phyloP scores from a whole-genome alignment of 1,140 invertebrate species.

The Diorhabda elongata region DNA sequence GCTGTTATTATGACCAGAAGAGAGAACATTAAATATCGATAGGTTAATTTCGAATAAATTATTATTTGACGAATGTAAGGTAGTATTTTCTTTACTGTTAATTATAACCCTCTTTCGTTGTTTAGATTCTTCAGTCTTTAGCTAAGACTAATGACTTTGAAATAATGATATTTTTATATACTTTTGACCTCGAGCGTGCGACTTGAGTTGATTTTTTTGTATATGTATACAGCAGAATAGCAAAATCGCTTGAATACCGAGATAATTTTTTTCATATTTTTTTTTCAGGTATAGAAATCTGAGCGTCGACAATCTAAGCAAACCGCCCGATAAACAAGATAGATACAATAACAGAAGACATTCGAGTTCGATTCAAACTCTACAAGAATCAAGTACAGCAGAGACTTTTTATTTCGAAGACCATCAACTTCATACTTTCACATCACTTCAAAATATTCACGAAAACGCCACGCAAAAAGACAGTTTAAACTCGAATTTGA shows the following conservation, averaged over 20 bases:
- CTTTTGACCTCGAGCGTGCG: too few species aligned
- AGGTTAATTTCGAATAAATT: too few species aligned
- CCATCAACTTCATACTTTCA: slow-evolving; percentile 10
- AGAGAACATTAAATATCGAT: too few species aligned
- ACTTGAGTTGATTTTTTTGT: too few species aligned
- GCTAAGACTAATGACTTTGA: too few species aligned
- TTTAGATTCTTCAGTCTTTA: too few species aligned
- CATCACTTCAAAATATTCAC: slow-evolving; percentile 12
- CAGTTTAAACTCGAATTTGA: slow-evolving; percentile 59
- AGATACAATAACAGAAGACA: slow-evolving; percentile 3
- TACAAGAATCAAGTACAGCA: background rate
- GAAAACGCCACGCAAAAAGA: slow-evolving; percentile 11
- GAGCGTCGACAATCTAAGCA: slow-evolving; percentile 19
- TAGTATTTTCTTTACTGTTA: too few species aligned
- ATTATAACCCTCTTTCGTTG: too few species aligned
- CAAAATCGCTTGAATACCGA: background rate
- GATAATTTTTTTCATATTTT: background rate
- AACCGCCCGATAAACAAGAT: slow-evolving; percentile 7
- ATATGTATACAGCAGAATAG: too few species aligned
- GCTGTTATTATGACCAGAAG: too few species aligned
- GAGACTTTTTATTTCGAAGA: background rate
- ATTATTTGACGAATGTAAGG: too few species aligned
- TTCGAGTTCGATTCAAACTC: slow-evolving; percentile 17
- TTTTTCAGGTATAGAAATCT: slow-evolving; percentile 23
- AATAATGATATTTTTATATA: too few species aligned